Evolutionary conservation across 2,888 invertebrate species (phyloP).

Genomic region (Cylloceria caligata): DNA sequence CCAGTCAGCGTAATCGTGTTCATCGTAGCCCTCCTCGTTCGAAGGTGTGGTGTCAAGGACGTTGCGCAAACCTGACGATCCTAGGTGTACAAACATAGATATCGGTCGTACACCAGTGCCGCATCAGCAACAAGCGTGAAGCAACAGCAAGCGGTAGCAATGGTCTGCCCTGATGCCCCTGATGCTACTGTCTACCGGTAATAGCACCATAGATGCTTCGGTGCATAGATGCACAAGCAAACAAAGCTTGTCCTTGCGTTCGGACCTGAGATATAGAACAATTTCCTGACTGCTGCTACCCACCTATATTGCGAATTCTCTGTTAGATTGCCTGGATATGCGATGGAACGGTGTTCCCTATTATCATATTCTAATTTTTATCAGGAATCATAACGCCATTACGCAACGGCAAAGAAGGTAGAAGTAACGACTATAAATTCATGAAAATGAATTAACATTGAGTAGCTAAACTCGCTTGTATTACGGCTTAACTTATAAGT

Average conservation of each 20-base stretch:
- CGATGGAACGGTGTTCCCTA: neutral
- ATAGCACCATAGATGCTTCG: neutral
- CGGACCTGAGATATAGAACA: constrained; percentile 48
- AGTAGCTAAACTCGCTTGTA: too few relatives aligned
- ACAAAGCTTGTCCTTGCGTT: constrained; percentile 65
- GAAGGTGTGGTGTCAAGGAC: constrained; percentile 58
- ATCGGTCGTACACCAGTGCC: constrained; percentile 62
- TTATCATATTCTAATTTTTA: too few relatives aligned
- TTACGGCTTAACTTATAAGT: too few relatives aligned
- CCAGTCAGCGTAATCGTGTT: constrained; percentile 41
- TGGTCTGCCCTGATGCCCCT: neutral
- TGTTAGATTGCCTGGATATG: neutral
- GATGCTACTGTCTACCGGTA: neutral
- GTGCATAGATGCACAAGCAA: constrained; percentile 9
- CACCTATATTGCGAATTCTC: neutral
- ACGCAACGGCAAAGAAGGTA: too few relatives aligned
- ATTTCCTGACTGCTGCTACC: neutral
- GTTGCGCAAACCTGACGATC: constrained; percentile 68
- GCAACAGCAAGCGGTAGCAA: constrained; percentile 11
- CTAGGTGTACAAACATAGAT: constrained; percentile 77
- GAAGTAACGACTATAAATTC: too few relatives aligned
- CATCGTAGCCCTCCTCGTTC: constrained; percentile 50
- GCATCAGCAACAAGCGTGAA: constrained; percentile 48
- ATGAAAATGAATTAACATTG: too few relatives aligned
- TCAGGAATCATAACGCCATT: neutral